Conservation (phyloP, 1,140 invertebrate species). For the Drosophila santomea region DNA sequence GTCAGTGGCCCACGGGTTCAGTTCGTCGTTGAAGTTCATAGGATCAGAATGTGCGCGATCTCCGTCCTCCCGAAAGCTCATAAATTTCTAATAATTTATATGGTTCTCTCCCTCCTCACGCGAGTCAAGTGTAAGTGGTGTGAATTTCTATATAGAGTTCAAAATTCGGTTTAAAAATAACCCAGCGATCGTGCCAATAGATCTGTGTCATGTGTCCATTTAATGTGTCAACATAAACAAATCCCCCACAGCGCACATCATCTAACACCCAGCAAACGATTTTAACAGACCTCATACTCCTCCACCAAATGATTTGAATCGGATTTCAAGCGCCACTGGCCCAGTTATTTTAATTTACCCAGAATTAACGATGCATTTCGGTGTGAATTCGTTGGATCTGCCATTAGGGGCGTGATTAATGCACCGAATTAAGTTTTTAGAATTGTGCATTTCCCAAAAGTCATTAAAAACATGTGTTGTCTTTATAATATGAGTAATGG, state of each 20-base stretch:
- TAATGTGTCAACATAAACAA: slow-evolving; percentile 63
- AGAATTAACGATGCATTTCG: slow-evolving; percentile 64
- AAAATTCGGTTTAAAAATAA: slow-evolving; percentile 22
- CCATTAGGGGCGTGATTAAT: slow-evolving; percentile 16
- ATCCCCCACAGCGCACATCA: slow-evolving; percentile 19
- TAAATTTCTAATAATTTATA: neutral
- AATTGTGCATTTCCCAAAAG: slow-evolving; percentile 18
- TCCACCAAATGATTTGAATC: slow-evolving; percentile 39
- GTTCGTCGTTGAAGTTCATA: slow-evolving; percentile 28
- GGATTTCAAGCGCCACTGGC: slow-evolving; percentile 70
- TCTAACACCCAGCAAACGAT: slow-evolving; percentile 40
- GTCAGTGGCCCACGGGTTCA: slow-evolving; percentile 46
- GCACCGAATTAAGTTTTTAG: neutral
- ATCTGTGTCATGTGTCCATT: slow-evolving; percentile 41
- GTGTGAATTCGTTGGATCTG: slow-evolving; percentile 35
- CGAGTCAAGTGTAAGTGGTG: slow-evolving; percentile 25
- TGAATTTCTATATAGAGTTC: slow-evolving; percentile 7
- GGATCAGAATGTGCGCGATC: slow-evolving; percentile 29
- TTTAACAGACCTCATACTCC: slow-evolving; percentile 3
- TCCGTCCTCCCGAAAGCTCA: neutral
- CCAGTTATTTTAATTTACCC: slow-evolving; percentile 76
- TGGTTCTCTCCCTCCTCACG: neutral
- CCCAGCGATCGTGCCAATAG: slow-evolving; percentile 37
- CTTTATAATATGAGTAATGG: slow-evolving; percentile 4
- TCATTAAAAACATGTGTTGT: slow-evolving; percentile 4